Evolutionary conservation across 1,140 invertebrate genomes (phyloP), one percentile per base, ranked within the genome.

Genomic region (Lepidostoma basale): DNA sequence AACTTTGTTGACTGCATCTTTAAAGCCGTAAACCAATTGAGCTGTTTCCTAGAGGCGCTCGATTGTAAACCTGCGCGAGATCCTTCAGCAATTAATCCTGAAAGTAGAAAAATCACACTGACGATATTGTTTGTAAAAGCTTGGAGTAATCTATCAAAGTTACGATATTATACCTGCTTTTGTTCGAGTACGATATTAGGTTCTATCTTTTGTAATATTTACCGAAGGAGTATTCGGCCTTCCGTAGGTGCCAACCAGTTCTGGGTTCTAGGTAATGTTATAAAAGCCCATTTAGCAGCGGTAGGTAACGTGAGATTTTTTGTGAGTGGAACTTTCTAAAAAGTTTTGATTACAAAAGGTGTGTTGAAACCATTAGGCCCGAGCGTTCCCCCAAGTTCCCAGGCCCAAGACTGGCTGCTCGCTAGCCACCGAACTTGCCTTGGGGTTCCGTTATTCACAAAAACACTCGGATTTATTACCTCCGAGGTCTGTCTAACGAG

Each of bases 321-420:
- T 59, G 56, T 59, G 36, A 59, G 23, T 16, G 39, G 25, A n/a
- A 60, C 39, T 60, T 60, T 60, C 1, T 60, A 60, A 60, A 56
- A 25, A 60, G 36, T 56, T 42, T 60, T 44, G 56, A 44, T 60
- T 62, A 49, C 40, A 62, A 62, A 60, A 30, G 60, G 60, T 47
- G 40, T 62, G 42, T 49, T 62, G 60, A 62, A 62, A 62, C 40
- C 60, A 62, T 45, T 47, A 62, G 60, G 40, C 25, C 26, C 9
- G 49, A 28, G 23, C 23, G 49, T 30, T 54, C 49, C 49, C 25
- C 25, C 49, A 30, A 16, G 49, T 54, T 30, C 49, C 56, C 20
- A 14, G 12, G 58, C 12, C 39, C 33, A 9, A 14, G n/a, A n/a
- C n/a, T n/a, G n/a, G n/a, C n/a, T n/a, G n/a, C 14, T 26, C 49